These are phyloP conservation scores for Poicephalus meyeri DNA, from an alignment of 2,113 vertebrate species.

Conservation along the genomic window DNA sequence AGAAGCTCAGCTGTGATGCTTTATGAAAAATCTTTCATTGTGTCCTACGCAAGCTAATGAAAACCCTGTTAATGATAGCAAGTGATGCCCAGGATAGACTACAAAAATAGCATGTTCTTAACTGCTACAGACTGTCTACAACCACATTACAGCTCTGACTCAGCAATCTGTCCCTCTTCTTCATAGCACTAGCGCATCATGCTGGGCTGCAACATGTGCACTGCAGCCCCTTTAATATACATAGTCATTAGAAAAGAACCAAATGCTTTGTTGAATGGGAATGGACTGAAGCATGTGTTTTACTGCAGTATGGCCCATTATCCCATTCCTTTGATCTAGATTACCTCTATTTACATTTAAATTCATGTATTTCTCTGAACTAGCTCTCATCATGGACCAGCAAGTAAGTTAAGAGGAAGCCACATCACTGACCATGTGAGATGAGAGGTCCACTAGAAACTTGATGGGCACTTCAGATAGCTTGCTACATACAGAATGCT, in stretches of 20 bases:
- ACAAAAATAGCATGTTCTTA: neutral
- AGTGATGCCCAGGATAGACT: neutral
- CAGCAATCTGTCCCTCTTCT: neutral
- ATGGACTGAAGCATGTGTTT: neutral
- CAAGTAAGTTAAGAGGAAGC: neutral
- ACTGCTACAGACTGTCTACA: neutral
- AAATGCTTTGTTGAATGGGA: neutral
- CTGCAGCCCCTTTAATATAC: neutral
- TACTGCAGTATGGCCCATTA: neutral
- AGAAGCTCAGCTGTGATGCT: neutral
- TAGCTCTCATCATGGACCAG: neutral
- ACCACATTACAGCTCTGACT: neutral
- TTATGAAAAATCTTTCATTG: neutral
- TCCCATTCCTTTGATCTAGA: neutral
- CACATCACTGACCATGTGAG: neutral
- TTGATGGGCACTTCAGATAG: neutral
- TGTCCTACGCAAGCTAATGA: neutral
- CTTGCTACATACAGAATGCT: neutral
- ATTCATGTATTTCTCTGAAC: neutral
- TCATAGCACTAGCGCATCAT: accelerated
- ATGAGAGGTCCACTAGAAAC: neutral
- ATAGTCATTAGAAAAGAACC: neutral
- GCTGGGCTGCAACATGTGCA: neutral
- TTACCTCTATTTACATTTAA: neutral
- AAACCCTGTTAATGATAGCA: neutral